Conservation (phyloP, 35 echinoderm and acorn worm genomes). For the Hemicentrotus pulcherrimus region DNA sequence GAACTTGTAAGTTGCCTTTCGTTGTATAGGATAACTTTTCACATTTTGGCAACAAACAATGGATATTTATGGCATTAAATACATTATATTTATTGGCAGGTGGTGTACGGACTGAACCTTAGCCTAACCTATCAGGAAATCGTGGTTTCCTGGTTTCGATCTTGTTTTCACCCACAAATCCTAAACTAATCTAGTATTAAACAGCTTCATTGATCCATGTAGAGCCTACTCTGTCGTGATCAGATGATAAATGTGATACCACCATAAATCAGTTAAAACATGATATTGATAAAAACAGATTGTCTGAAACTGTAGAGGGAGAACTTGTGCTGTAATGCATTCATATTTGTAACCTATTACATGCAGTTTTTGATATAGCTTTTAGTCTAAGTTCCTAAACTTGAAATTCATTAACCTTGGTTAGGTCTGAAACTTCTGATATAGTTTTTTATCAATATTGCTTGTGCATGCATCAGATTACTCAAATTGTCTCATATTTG, state of each 20-base stretch:
- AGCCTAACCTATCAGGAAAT: neutral
- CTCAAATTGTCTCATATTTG: neutral
- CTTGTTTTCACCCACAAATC: conserved; percentile 9
- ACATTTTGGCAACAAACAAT: too few relatives aligned
- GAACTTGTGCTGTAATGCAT: neutral
- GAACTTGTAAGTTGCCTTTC: too few relatives aligned
- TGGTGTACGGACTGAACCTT: neutral
- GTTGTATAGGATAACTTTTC: too few relatives aligned
- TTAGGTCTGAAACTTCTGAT: too few relatives aligned
- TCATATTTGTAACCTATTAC: too few relatives aligned
- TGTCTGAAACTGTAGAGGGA: neutral
- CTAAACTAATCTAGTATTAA: neutral
- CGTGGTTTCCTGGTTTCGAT: neutral
- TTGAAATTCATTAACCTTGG: too few relatives aligned
- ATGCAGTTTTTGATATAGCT: too few relatives aligned
- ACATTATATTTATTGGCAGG: neutral
- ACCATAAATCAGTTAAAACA: neutral
- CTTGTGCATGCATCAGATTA: neutral
- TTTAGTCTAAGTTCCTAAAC: too few relatives aligned
- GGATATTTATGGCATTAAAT: too few relatives aligned
- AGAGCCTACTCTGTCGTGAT: neutral
- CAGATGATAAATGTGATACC: too few relatives aligned
- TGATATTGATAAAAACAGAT: neutral
- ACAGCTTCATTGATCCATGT: neutral
- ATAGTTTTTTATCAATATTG: neutral